Percentiles rank a stretch among this genome's conserved stretches.
phyloP scores from a whole-genome alignment of 2,113 vertebrate genomes.

The Thunnus thynnus region DNA sequence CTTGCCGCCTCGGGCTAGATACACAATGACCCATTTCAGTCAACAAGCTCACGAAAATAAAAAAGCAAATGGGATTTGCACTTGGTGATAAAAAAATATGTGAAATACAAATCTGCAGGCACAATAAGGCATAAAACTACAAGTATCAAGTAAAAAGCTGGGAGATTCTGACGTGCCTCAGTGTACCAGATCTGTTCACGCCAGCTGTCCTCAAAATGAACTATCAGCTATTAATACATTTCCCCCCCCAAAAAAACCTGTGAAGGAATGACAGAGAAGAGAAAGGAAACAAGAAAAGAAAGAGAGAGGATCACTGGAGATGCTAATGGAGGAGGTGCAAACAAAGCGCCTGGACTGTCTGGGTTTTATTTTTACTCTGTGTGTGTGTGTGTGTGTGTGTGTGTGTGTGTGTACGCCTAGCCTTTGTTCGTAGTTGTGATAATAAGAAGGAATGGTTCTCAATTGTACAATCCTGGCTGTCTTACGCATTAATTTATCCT shows the following conservation, averaged over 20 bases:
- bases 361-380: conserved; percentile 25
- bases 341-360: conserved; percentile 56
- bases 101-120: conserved; percentile 15
- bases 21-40: conserved; percentile 76
- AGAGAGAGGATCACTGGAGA: conserved; percentile 7
- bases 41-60: conserved; percentile 42
- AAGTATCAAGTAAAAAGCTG: conserved; percentile 5
- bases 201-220: conserved; percentile 53
- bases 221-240: conserved; percentile 33
- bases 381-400: neutral
- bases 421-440: conserved; percentile 49
- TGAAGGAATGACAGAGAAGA: conserved; percentile 8
- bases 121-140: neutral
- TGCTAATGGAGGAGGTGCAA: conserved; percentile 46
- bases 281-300: neutral
- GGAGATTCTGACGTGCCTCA: conserved; percentile 2
- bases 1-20: conserved; percentile 49
- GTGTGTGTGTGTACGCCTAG: conserved; percentile 7
- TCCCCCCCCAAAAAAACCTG: neutral
- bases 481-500: conserved; percentile 67
- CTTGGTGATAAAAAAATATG: conserved; percentile 21
- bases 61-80: conserved; percentile 40
- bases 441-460: conserved; percentile 41
- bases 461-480: conserved; percentile 38
- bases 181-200: neutral